Evolutionary conservation across 2,113 vertebrate genomes (phyloP).

Genomic region (Blennius ocellaris): DNA sequence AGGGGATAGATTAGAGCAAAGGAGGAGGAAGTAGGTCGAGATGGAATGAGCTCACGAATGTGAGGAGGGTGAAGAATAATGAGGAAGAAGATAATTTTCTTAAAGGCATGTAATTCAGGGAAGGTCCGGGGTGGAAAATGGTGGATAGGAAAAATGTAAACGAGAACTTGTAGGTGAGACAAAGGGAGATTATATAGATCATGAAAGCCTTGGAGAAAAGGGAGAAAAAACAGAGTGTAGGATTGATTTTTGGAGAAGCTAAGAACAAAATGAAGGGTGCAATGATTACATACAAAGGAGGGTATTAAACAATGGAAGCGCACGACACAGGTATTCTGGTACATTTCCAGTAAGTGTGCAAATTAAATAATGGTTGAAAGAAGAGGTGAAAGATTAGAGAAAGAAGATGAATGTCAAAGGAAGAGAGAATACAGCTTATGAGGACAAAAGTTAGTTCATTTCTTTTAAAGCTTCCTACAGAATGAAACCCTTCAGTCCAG

Average conservation of each 20-base stretch:
- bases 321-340: background rate
- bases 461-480: background rate
- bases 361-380: background rate
- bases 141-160: constrained; percentile 8
- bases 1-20: background rate
- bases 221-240: background rate
- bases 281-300: background rate
- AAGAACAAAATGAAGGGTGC: background rate
- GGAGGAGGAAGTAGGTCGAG: constrained; percentile 30
- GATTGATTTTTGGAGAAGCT: background rate
- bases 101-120: constrained; percentile 9
- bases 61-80: background rate
- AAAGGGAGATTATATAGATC: background rate
- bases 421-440: background rate
- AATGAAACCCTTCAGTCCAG: constrained; percentile 2
- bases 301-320: background rate
- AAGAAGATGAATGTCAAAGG: constrained; percentile 15
- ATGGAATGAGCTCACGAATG: constrained; percentile 26
- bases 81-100: background rate
- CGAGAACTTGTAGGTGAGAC: constrained; percentile 5
- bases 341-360: background rate
- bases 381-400: background rate
- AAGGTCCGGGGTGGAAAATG: constrained; percentile 6
- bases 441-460: background rate
- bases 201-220: background rate